Conservation (phyloP, 2,113 vertebrate genomes). For the Rhinoptilus africanus region DNA sequence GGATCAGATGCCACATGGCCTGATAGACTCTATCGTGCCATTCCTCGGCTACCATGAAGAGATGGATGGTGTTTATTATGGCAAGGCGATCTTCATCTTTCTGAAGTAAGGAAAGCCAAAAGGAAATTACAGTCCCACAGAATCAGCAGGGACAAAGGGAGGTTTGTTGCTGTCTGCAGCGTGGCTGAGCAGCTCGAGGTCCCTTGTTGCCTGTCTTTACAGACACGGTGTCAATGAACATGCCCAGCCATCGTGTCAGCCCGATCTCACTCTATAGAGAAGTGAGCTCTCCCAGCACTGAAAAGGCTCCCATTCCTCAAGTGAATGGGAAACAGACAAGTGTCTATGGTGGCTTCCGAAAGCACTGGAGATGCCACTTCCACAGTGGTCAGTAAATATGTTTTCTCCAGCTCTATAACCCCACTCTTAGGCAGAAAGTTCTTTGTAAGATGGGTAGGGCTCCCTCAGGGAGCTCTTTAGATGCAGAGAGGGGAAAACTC, state of each 20-base stretch:
- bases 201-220: background rate
- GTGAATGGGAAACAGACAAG: background rate
- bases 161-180: background rate
- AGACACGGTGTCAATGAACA: background rate
- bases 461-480: background rate
- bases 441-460: background rate
- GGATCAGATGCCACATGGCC: slow-evolving; percentile 37
- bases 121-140: background rate
- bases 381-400: background rate
- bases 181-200: background rate
- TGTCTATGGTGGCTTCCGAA: background rate
- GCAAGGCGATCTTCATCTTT: slow-evolving; percentile 29
- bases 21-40: slow-evolving; percentile 14
- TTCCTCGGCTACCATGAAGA: background rate
- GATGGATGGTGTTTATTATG: background rate
- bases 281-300: background rate
- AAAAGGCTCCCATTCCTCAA: background rate
- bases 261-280: background rate
- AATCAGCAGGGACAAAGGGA: background rate
- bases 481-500: background rate
- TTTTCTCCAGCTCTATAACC: background rate
- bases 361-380: background rate
- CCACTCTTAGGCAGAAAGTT: background rate
- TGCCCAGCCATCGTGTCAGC: background rate
- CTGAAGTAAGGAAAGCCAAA: background rate